Conservation (phyloP, 30 jellyfish, hydroid and myxozoan species). For the Cassiopea andromeda region DNA sequence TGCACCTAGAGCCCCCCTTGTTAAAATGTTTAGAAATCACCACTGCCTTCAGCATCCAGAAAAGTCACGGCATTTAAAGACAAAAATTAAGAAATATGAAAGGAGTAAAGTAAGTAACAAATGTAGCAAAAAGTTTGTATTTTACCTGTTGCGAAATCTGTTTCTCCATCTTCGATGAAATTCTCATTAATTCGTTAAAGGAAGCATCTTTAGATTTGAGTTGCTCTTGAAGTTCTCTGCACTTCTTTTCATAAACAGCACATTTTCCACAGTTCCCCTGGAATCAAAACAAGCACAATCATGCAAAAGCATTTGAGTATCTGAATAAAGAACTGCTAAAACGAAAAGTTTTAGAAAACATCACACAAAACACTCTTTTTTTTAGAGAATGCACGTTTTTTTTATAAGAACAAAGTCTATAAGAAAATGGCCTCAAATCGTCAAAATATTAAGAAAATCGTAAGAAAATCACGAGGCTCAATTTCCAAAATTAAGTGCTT, state of each 20-base stretch:
- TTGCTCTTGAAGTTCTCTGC: slow-evolving; percentile 57
- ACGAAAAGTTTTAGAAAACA: neutral
- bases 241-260: slow-evolving; percentile 67
- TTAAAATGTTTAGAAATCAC: too few species aligned
- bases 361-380: too few species aligned
- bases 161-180: slow-evolving; percentile 74
- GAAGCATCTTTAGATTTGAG: slow-evolving; percentile 27
- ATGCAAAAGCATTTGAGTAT: neutral
- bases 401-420: too few species aligned
- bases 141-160: slow-evolving; percentile 74
- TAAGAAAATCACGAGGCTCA: too few species aligned
- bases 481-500: too few species aligned
- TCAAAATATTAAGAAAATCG: too few species aligned
- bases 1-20: too few species aligned
- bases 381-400: too few species aligned
- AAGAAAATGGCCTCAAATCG: too few species aligned
- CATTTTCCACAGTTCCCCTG: slow-evolving; percentile 70
- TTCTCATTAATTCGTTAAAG: slow-evolving; percentile 40
- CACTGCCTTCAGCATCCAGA: too few species aligned
- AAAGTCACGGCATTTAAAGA: too few species aligned
- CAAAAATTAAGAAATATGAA: neutral
- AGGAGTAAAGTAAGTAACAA: neutral
- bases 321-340: neutral
- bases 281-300: neutral
- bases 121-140: neutral